A percentile compares a stretch with the other conserved stretches of the same genome.
Evolutionary conservation across 2,888 invertebrate genomes (phyloP).

Genomic region (Synergus gifuensis): DNA sequence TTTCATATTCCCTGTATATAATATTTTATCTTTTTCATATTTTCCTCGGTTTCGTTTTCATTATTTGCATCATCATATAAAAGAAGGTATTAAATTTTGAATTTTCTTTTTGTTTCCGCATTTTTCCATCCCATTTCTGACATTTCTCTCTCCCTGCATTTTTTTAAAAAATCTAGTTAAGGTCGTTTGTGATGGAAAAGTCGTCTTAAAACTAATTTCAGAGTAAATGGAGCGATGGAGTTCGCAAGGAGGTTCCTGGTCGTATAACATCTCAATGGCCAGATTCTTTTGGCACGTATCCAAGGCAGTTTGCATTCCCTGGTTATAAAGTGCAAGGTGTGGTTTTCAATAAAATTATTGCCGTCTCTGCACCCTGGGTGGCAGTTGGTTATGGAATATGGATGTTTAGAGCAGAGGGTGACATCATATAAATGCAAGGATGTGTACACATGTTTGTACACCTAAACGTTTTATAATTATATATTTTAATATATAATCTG

Average conservation of each 20-base stretch:
- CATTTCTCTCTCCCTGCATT: not conserved
- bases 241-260: slow-evolving; percentile 45
- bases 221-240: slow-evolving; percentile 60
- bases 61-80: not conserved
- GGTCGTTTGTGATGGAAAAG: slow-evolving; percentile 28
- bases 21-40: too few relatives aligned
- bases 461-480: not conserved
- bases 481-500: not conserved
- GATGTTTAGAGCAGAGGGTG: not conserved
- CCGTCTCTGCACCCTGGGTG: slow-evolving; percentile 32
- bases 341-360: slow-evolving; percentile 68
- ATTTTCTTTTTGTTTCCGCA: not conserved
- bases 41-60: too few relatives aligned
- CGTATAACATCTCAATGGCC: slow-evolving; percentile 68
- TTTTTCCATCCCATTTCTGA: not conserved
- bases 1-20: too few relatives aligned
- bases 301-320: slow-evolving; percentile 68
- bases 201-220: slow-evolving; percentile 61
- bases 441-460: slow-evolving; percentile 28
- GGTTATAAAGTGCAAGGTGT: slow-evolving; percentile 63
- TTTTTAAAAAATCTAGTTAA: slow-evolving; percentile 13
- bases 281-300: slow-evolving; percentile 66
- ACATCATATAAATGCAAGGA: not conserved
- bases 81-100: not conserved
- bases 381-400: not conserved